Evolutionary conservation across 2,113 vertebrate genomes (phyloP).

Genomic region (Naja naja): DNA sequence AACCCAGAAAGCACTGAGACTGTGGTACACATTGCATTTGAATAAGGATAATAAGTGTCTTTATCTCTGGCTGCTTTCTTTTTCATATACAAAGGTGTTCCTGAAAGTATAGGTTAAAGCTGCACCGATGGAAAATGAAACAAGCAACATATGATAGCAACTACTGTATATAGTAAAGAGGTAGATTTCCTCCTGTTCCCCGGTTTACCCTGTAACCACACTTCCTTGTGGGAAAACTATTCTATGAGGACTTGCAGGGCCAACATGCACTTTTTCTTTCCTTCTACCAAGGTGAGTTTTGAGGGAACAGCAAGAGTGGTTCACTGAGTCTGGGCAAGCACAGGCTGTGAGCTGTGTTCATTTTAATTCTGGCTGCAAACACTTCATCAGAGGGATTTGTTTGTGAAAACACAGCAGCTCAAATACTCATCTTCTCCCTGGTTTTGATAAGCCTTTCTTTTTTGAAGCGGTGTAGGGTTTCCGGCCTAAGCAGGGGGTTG

Average conservation of each 20-base stretch:
- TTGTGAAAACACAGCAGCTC: not conserved
- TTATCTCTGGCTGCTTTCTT: not conserved
- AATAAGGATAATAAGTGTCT: not conserved
- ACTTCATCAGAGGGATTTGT: not conserved
- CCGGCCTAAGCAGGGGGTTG: too few species aligned
- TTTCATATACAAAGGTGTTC: not conserved
- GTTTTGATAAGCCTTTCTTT: not conserved
- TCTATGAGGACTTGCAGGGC: not conserved
- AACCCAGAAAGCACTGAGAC: not conserved
- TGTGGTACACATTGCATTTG: not conserved
- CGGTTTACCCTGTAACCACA: not conserved
- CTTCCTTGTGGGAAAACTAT: not conserved
- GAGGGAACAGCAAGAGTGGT: not conserved
- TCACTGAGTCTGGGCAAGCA: not conserved
- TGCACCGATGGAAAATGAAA: not conserved
- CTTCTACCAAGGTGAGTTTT: not conserved
- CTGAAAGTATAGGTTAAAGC: not conserved
- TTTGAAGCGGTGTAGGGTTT: too few species aligned
- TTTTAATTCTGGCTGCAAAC: not conserved
- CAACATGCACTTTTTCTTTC: not conserved
- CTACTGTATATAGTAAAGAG: not conserved
- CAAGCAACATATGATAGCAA: not conserved
- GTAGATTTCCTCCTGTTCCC: not conserved
- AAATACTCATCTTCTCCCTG: not conserved
- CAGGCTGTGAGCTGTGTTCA: not conserved